phyloP scores from a whole-genome alignment of 2,113 vertebrate genomes.

The Reinhardtius hippoglossoides region DNA sequence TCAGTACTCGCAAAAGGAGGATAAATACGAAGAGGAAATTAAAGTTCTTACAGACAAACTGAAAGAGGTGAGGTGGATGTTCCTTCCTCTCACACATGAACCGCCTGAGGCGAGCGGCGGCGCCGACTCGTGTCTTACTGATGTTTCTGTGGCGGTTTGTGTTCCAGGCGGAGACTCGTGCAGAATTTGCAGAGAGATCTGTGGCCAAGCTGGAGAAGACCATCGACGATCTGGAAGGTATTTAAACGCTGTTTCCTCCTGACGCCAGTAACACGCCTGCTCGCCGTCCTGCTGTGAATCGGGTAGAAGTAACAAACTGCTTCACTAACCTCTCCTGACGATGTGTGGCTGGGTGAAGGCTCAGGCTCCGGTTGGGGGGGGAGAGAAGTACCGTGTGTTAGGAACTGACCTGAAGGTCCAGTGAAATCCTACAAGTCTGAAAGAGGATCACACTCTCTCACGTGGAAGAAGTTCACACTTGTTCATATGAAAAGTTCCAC shows the following conservation, averaged over 20 bases:
- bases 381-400: too few species aligned
- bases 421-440: too few species aligned
- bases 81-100: too few species aligned
- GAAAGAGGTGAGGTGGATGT: slow-evolving; percentile 89
- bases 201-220: slow-evolving; percentile 98
- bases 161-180: slow-evolving; percentile 92
- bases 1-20: slow-evolving; percentile 96
- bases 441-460: too few species aligned
- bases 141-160: slow-evolving; percentile 25
- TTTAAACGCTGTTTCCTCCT: not conserved
- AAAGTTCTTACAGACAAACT: slow-evolving; percentile 96
- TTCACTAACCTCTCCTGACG: too few species aligned
- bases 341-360: too few species aligned
- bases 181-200: slow-evolving; percentile 96
- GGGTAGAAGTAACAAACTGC: too few species aligned
- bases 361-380: too few species aligned
- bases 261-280: not conserved
- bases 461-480: too few species aligned
- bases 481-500: too few species aligned
- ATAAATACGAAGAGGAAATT: slow-evolving; percentile 97
- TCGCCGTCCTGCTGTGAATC: not conserved
- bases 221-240: slow-evolving; percentile 99
- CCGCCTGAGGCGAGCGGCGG: too few species aligned
- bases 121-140: not conserved
- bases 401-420: too few species aligned